These are phyloP conservation scores for Phymorhynchus buccinoides DNA, from an alignment of 1,140 invertebrate species.

Conservation along the genomic window DNA sequence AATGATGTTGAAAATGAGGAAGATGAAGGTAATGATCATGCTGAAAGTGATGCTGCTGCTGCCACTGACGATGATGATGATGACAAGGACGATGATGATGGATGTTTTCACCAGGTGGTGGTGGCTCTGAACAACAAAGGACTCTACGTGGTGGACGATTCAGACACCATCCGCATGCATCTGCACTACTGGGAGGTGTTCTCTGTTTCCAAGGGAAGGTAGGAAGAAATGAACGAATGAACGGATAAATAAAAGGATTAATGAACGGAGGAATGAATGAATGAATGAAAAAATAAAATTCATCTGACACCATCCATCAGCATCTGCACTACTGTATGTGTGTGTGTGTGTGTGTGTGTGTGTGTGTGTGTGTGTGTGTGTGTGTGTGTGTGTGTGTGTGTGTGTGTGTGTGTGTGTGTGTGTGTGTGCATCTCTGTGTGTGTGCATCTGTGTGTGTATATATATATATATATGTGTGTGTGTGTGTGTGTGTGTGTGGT, in stretches of 20 bases:
- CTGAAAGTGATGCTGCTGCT: slow-evolving; percentile 13
- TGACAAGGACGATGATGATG: slow-evolving; percentile 1
- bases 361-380: not conserved
- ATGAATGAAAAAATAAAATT: too few relatives aligned
- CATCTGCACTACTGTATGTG: not conserved
- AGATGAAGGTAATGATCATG: slow-evolving; percentile 25
- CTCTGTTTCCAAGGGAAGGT: slow-evolving; percentile 56
- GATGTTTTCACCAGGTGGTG: slow-evolving; percentile 49
- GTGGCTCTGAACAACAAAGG: slow-evolving; percentile 61
- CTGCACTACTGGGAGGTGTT: slow-evolving; percentile 59
- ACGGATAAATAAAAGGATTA: too few relatives aligned
- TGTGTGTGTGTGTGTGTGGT: not conserved
- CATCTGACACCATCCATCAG: too few relatives aligned
- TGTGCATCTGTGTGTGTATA: not conserved
- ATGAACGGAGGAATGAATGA: too few relatives aligned
- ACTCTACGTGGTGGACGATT: slow-evolving; percentile 58
- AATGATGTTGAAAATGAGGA: not conserved
- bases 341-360: not conserved
- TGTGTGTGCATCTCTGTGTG: slow-evolving; percentile 21
- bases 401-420: not conserved
- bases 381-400: not conserved
- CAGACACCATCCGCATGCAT: slow-evolving; percentile 53
- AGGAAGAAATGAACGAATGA: not conserved
- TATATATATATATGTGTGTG: slow-evolving; percentile 25
- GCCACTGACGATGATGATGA: slow-evolving; percentile 24